Base-by-base conservation (phyloP, 2,797 vertebrate genomes). In the Melanotaenia trifasciata region DNA sequence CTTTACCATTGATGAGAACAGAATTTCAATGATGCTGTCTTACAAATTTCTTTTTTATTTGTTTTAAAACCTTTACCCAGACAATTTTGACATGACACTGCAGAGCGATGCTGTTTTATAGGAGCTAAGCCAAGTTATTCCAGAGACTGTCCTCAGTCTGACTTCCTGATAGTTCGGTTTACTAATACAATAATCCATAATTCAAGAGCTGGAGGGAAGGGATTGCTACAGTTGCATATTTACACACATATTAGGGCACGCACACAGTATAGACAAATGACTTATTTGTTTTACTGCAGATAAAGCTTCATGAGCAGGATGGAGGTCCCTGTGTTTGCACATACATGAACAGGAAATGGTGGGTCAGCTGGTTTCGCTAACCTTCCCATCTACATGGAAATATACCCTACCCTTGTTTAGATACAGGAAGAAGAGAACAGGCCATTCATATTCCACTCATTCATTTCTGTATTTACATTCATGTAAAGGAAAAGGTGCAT, bases 131-230 rank as follows among this genome's bases (percentile, higher is more conserved):
- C 58, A 61, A 82, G 74, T 83, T 76, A 83, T 87, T 79, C 76
- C 59, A 26, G 50, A 43, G 40, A 43, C 14, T 38, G 36, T 38
- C 1, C 70, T 72, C 50, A 0, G 70, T 56, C 60, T 79, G 76
- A 80, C 80, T 66, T 83, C 66, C 71, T 28, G 43, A 81, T 60
- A 26, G 68, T 71, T 78, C 50, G 2, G 45, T 16, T 70, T 75
- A 63, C 77, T 85, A 78, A 84, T 64, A 78, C 67, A 72, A 67
- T 78, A 84, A 90, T 86, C 74, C 75, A 90, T 90, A 84, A 90
- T 81, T 83, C 80, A 87, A 82, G 81, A 82, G 70, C 71, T 66
- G 33, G 64, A 56, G 64, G 76, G 62, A 76, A 83, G 74, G 30
- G 62, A 83, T 59, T 20, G 2, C 12, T 38, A 36, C 35, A 36